Conservation (phyloP, 2,797 vertebrate species). For the Paramormyrops hopkinsi region DNA sequence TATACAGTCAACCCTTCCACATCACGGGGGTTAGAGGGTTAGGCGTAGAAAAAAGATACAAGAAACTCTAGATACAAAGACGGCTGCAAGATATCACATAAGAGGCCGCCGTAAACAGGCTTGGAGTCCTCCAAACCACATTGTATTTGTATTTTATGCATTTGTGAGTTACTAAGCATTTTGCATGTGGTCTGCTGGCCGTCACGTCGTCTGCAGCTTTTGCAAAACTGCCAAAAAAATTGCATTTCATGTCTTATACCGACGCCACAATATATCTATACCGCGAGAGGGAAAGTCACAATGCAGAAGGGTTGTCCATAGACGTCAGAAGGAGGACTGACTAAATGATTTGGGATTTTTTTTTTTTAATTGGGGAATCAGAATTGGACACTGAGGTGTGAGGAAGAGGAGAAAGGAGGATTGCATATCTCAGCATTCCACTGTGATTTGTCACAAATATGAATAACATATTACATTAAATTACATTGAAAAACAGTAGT, state of each 20-base stretch:
- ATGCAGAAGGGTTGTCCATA: background rate
- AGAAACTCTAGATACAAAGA: background rate
- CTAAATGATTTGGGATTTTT: background rate
- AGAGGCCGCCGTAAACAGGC: background rate
- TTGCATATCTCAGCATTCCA: background rate
- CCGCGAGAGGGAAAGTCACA: background rate
- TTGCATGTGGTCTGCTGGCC: background rate
- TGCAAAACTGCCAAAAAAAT: background rate
- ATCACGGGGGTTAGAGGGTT: background rate
- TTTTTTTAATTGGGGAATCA: conserved; percentile 3
- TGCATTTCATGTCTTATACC: background rate
- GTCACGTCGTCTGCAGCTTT: background rate
- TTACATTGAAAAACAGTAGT: background rate
- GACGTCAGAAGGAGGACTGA: background rate
- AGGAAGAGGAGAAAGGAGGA: conserved; percentile 16
- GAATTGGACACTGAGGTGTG: conserved; percentile 21
- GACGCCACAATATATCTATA: background rate
- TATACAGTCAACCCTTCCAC: background rate
- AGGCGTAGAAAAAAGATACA: background rate
- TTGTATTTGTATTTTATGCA: background rate
- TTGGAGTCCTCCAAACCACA: background rate
- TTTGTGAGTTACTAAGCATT: background rate
- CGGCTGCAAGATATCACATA: background rate
- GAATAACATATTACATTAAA: background rate
- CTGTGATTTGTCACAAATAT: background rate